phyloP scores from a whole-genome alignment of 2,113 vertebrate genomes.

The Theropithecus gelada region DNA sequence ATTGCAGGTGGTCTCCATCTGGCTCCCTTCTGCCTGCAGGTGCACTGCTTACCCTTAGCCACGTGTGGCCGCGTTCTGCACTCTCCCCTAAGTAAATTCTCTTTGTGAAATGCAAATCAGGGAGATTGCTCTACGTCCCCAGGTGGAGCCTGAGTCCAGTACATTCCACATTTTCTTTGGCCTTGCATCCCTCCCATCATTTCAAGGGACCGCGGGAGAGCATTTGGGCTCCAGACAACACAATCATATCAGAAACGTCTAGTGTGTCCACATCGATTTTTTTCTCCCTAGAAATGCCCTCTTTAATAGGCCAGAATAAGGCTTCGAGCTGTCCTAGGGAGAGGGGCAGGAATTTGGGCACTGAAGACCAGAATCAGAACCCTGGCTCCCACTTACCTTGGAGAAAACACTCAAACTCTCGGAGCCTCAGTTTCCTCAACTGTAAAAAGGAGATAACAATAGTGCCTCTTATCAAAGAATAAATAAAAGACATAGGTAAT shows the following conservation, averaged over 20 bases:
- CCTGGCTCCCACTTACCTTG: neutral
- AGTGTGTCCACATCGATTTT: fast-evolving
- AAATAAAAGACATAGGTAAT: neutral
- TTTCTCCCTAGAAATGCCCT: neutral
- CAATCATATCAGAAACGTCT: fast-evolving
- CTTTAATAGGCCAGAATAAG: neutral
- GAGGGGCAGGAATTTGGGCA: neutral
- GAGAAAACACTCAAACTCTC: neutral
- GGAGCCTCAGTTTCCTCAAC: neutral
- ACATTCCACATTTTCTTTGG: neutral
- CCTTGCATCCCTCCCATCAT: fast-evolving
- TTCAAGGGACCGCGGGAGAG: fast-evolving
- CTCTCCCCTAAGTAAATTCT: neutral
- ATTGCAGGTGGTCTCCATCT: too few relatives aligned
- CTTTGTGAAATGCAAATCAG: neutral
- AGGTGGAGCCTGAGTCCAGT: neutral
- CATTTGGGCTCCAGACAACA: neutral
- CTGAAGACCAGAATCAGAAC: too few relatives aligned
- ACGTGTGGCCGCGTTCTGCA: fast-evolving
- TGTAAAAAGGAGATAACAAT: neutral
- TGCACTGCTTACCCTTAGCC: neutral
- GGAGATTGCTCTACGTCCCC: neutral
- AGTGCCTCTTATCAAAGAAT: too few relatives aligned
- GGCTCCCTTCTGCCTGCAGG: neutral
- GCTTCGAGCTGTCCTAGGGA: neutral